These are phyloP conservation scores for Sycophila sp. DNA, from an alignment of 1,140 invertebrate genomes.

Conservation along the genomic window DNA sequence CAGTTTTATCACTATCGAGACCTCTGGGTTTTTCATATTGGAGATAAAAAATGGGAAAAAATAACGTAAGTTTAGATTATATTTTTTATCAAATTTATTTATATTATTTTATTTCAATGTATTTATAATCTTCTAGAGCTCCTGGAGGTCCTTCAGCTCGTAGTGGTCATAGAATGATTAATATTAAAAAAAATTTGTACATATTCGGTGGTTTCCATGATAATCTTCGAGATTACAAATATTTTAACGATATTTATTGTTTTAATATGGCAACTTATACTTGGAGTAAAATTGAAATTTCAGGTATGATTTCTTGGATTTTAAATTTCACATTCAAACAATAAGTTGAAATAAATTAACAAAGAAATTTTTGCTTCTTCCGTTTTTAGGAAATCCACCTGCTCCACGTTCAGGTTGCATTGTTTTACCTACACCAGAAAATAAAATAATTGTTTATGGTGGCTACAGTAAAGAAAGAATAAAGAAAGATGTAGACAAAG, in stretches of 20 bases:
- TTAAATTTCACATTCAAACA: not conserved
- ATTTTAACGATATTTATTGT: constrained; percentile 88
- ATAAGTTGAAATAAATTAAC: constrained; percentile 1
- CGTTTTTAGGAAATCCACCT: constrained; percentile 69
- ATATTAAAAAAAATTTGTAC: constrained; percentile 81
- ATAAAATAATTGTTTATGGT: constrained; percentile 81
- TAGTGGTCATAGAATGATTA: constrained; percentile 91
- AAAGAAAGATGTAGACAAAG: constrained; percentile 84
- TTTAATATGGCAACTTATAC: constrained; percentile 84
- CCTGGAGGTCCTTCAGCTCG: constrained; percentile 82
- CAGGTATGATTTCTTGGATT: constrained; percentile 60
- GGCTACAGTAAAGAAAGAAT: constrained; percentile 86
- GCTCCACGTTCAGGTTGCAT: constrained; percentile 80
- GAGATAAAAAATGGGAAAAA: constrained; percentile 89
- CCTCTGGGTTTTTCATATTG: constrained; percentile 86
- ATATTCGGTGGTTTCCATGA: constrained; percentile 94
- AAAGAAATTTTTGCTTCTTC: not conserved
- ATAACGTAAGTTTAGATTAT: constrained; percentile 67
- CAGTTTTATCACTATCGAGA: constrained; percentile 96
- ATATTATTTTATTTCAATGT: constrained; percentile 8
- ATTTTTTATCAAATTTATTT: no score
- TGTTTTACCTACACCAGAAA: constrained; percentile 55
- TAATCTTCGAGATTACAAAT: constrained; percentile 87
- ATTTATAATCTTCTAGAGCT: constrained; percentile 60
- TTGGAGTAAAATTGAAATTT: constrained; percentile 81